Conservation (phyloP, 2,113 vertebrate species). For the Bos indicus region DNA sequence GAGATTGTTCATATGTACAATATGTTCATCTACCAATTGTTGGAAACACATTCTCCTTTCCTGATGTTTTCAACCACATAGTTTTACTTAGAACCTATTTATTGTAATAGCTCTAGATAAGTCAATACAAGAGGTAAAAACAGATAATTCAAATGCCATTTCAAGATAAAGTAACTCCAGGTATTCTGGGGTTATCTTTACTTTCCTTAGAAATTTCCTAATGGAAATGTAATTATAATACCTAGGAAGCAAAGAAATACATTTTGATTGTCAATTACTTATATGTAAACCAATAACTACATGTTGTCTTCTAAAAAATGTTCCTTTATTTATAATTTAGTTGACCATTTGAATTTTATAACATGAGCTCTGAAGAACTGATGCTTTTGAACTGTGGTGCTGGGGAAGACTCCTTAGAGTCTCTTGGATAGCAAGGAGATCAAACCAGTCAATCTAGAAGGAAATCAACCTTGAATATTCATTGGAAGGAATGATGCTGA, state of each 20-base stretch:
- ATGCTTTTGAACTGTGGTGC: not conserved
- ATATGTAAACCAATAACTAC: not conserved
- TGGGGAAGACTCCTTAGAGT: not conserved
- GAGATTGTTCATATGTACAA: not conserved
- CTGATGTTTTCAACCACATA: not conserved
- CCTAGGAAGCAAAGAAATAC: not conserved
- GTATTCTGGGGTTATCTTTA: not conserved
- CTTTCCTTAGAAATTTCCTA: not conserved
- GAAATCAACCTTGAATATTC: not conserved
- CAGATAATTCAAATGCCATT: not conserved
- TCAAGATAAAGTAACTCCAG: not conserved
- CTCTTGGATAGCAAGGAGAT: not conserved
- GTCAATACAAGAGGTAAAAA: not conserved
- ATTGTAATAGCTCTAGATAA: not conserved
- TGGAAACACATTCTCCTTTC: not conserved
- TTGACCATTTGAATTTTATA: not conserved
- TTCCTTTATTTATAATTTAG: not conserved
- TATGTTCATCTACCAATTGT: not conserved
- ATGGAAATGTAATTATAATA: not conserved
- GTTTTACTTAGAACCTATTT: not conserved
- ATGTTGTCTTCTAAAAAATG: not conserved
- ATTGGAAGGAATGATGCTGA: not conserved
- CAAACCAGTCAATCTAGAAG: not conserved
- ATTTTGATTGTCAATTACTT: not conserved
- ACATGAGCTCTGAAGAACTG: not conserved